Conservation (phyloP, 2,888 invertebrate genomes). For the Caenorhabditis wallacei region DNA sequence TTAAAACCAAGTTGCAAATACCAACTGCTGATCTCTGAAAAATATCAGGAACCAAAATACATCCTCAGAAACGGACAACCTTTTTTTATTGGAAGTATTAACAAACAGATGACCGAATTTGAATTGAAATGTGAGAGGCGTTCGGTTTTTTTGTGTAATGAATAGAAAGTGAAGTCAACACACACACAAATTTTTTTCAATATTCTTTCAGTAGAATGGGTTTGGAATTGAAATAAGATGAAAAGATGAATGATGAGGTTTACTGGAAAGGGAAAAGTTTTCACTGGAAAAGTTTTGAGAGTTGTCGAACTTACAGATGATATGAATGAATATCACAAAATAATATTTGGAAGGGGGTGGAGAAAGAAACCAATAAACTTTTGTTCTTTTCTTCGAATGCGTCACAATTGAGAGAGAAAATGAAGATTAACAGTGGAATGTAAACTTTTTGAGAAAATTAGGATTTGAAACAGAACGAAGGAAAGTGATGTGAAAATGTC, state of each 20-base stretch:
- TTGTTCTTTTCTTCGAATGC: conserved; percentile 4
- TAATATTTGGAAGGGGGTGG: background rate
- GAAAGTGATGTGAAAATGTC: conserved; percentile 37
- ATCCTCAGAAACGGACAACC: background rate
- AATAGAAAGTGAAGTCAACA: conserved; percentile 31
- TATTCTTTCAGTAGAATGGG: conserved; percentile 14
- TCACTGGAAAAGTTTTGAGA: background rate
- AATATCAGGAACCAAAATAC: background rate
- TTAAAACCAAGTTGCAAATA: background rate
- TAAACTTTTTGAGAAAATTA: conserved; percentile 11
- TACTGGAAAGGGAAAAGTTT: conserved; percentile 10
- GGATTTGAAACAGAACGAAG: background rate
- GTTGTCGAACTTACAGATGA: background rate
- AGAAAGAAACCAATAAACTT: conserved; percentile 24
- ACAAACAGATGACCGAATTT: conserved; percentile 14
- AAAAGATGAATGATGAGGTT: conserved; percentile 7
- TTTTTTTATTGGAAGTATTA: background rate
- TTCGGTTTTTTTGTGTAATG: conserved; percentile 18
- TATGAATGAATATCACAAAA: background rate
- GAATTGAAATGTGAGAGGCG: conserved; percentile 29
- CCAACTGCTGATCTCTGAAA: background rate
- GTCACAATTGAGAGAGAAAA: conserved; percentile 6
- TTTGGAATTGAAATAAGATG: conserved; percentile 31
- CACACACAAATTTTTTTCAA: background rate
- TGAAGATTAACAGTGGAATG: conserved; percentile 20